A percentile compares a stretch with the other conserved stretches of the same genome.
phyloP scores from a whole-genome alignment of 2,888 invertebrate genomes.

The Spodoptera littoralis region DNA sequence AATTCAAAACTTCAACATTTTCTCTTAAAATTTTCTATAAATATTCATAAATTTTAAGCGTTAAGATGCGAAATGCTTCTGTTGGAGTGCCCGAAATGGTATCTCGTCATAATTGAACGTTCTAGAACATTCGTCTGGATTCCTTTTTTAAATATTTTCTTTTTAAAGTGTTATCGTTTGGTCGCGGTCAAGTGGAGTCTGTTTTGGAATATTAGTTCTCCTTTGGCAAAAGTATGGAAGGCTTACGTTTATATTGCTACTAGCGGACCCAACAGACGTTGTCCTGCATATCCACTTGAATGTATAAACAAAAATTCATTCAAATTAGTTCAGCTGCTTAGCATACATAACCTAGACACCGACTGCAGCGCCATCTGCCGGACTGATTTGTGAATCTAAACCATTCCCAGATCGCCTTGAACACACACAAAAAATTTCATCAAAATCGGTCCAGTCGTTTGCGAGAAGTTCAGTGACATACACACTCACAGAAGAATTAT shows the following conservation, averaged over 20 bases:
- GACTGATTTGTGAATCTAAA: too few species aligned
- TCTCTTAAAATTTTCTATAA: constrained; percentile 38
- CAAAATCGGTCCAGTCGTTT: too few species aligned
- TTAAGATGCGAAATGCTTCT: constrained; percentile 39
- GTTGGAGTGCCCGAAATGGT: constrained; percentile 24
- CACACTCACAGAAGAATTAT: too few species aligned
- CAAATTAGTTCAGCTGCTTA: too few species aligned
- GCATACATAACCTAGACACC: too few species aligned
- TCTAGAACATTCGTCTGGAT: constrained; percentile 40
- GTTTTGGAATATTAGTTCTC: constrained; percentile 28
- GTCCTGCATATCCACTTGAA: too few species aligned
- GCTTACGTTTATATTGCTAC: background rate
- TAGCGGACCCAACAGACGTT: too few species aligned
- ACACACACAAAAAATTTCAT: too few species aligned
- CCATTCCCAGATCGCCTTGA: too few species aligned
- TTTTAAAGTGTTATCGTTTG: constrained; percentile 22
- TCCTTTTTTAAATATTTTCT: constrained; percentile 33
- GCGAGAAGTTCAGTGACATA: too few species aligned
- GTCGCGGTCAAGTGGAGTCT: constrained; percentile 19
- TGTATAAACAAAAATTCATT: too few species aligned
- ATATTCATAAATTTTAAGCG: constrained; percentile 43
- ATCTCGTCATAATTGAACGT: constrained; percentile 40
- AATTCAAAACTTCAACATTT: constrained; percentile 24
- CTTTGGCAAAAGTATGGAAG: background rate
- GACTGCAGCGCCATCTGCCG: too few species aligned